Percentiles rank a stretch among this genome's conserved stretches.
Conservation (phyloP, 2,888 invertebrate genomes). For the Folsomia candida region DNA sequence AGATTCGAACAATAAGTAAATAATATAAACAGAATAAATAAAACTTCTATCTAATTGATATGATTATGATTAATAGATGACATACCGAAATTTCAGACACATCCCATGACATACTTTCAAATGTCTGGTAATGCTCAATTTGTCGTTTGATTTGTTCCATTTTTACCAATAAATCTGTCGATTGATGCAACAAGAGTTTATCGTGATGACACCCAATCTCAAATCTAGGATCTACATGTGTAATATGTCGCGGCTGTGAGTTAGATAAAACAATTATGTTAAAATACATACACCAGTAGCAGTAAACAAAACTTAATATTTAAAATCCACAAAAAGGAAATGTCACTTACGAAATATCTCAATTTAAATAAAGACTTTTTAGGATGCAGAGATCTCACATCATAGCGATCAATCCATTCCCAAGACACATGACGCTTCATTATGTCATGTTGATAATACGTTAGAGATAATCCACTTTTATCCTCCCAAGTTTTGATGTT, state of each 20-base stretch:
- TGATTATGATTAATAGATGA: too few species aligned
- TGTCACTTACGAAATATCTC: too few species aligned
- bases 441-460: background rate
- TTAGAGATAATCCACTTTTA: background rate
- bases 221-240: background rate
- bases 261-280: background rate
- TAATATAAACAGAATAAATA: background rate
- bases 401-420: background rate
- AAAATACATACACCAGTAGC: background rate
- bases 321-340: too few species aligned
- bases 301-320: too few species aligned
- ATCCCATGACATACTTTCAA: background rate
- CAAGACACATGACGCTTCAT: background rate
- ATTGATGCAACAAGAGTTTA: background rate
- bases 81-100: background rate
- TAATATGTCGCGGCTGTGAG: background rate
- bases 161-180: background rate
- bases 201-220: background rate
- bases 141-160: background rate
- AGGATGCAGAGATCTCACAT: background rate
- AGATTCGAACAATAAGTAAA: background rate
- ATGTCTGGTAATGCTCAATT: background rate
- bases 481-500: background rate
- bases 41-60: too few species aligned
- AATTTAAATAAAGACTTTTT: background rate